A percentile compares a stretch with the other conserved stretches of the same genome.
phyloP scores from a whole-genome alignment of 2,888 invertebrate species.

The Hypercompe scribonia region DNA sequence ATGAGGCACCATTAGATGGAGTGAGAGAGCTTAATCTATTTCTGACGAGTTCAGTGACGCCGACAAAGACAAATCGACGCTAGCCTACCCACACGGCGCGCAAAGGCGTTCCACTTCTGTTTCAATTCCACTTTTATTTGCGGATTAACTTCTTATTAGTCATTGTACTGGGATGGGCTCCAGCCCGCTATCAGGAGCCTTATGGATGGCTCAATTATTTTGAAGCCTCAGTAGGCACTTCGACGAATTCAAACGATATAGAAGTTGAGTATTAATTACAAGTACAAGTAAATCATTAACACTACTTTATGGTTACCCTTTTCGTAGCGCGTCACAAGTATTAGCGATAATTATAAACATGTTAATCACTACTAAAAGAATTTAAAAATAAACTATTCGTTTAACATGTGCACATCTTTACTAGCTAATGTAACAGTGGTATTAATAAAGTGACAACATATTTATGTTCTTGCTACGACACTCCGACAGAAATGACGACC shows the following conservation, averaged over 20 bases:
- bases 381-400: slow-evolving; percentile 50
- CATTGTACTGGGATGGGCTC: slow-evolving; percentile 78
- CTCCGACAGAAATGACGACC: slow-evolving; percentile 69
- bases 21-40: slow-evolving; percentile 87
- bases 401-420: slow-evolving; percentile 72
- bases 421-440: slow-evolving; percentile 61
- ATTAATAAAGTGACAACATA: slow-evolving; percentile 80
- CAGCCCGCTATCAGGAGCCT: slow-evolving; percentile 81
- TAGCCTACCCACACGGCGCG: slow-evolving; percentile 86
- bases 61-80: slow-evolving; percentile 87
- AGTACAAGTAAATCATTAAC: slow-evolving; percentile 28
- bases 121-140: slow-evolving; percentile 87
- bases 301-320: slow-evolving; percentile 40
- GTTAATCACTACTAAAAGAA: slow-evolving; percentile 59
- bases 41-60: slow-evolving; percentile 87
- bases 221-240: slow-evolving; percentile 68
- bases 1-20: slow-evolving; percentile 86
- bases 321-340: slow-evolving; percentile 18
- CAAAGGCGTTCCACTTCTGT: slow-evolving; percentile 84
- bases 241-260: slow-evolving; percentile 56
- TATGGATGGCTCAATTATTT: slow-evolving; percentile 86
- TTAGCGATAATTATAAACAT: slow-evolving; percentile 52
- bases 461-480: slow-evolving; percentile 71
- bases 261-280: slow-evolving; percentile 47
- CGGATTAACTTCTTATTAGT: slow-evolving; percentile 87